Evolutionary conservation across 1,140 invertebrate genomes (phyloP).

Genomic region (Lasioglossum baleicum): DNA sequence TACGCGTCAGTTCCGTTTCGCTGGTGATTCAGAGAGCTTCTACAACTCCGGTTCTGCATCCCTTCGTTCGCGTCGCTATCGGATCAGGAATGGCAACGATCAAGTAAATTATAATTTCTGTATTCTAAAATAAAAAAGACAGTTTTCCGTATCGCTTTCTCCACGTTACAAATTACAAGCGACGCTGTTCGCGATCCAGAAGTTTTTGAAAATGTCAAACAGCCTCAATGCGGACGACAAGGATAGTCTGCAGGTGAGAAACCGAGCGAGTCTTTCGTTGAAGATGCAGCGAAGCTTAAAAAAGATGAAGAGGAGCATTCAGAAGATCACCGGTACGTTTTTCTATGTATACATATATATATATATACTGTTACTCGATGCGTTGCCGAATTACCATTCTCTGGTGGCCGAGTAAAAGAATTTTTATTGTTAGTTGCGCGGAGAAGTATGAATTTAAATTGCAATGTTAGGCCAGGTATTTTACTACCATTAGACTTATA

Average conservation of each 20-base stretch:
- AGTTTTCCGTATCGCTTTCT: background rate
- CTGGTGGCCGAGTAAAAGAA: too few relatives aligned
- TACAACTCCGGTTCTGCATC: background rate
- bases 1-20: slow-evolving; percentile 58
- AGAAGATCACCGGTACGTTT: slow-evolving; percentile 69
- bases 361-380: too few relatives aligned
- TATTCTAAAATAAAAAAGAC: background rate
- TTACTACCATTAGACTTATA: too few relatives aligned
- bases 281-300: slow-evolving; percentile 71
- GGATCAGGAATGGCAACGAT: background rate
- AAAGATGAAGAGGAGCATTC: slow-evolving; percentile 72
- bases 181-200: background rate
- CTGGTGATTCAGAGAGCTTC: slow-evolving; percentile 25
- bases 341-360: too few relatives aligned
- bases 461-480: too few relatives aligned
- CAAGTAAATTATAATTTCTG: background rate
- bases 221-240: slow-evolving; percentile 7
- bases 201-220: slow-evolving; percentile 42
- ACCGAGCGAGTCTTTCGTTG: slow-evolving; percentile 60
- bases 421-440: too few relatives aligned
- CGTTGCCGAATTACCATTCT: too few relatives aligned
- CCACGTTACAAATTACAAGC: background rate
- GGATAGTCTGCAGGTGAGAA: slow-evolving; percentile 22
- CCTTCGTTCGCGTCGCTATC: background rate
- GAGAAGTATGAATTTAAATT: too few relatives aligned